A percentile compares a stretch with the other conserved stretches of the same genome.
phyloP scores from a whole-genome alignment of 1,140 invertebrate genomes.

The Dreissena rostriformis region DNA sequence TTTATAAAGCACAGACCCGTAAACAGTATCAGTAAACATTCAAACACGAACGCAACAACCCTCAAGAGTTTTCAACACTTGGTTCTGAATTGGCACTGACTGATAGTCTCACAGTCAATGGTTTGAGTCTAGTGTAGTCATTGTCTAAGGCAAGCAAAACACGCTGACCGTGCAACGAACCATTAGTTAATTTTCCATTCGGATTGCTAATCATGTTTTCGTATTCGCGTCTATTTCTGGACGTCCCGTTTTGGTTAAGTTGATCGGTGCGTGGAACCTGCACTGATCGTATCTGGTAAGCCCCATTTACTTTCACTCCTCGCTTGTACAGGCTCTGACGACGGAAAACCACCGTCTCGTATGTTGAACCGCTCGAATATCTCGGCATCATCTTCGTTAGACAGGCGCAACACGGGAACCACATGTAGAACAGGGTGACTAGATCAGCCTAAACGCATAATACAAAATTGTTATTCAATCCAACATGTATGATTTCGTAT shows the following conservation, averaged over 20 bases:
- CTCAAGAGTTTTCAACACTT: slow-evolving; percentile 3
- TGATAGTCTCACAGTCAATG: slow-evolving; percentile 8
- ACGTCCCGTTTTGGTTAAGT: slow-evolving; percentile 9
- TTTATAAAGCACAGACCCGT: too few relatives aligned
- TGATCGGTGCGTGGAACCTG: not conserved
- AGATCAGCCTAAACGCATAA: slow-evolving; percentile 57
- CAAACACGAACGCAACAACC: not conserved
- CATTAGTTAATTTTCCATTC: slow-evolving; percentile 20
- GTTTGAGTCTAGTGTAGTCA: slow-evolving; percentile 40
- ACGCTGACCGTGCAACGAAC: slow-evolving; percentile 14
- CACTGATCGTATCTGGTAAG: slow-evolving; percentile 33
- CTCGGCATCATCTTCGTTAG: slow-evolving; percentile 58
- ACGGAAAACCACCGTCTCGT: slow-evolving; percentile 55
- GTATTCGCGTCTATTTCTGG: slow-evolving; percentile 23
- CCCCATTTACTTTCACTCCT: slow-evolving; percentile 43
- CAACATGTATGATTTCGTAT: too few relatives aligned
- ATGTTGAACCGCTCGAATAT: slow-evolving; percentile 57
- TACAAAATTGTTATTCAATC: too few relatives aligned
- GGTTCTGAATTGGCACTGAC: slow-evolving; percentile 40
- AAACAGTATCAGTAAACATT: too few relatives aligned
- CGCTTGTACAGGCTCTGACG: slow-evolving; percentile 49
- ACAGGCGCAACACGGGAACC: slow-evolving; percentile 61
- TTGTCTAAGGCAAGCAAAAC: slow-evolving; percentile 33
- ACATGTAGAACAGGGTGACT: slow-evolving; percentile 52
- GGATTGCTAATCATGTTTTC: slow-evolving; percentile 4